Evolutionary conservation across 2,888 invertebrate genomes (phyloP).

Genomic region (Drosophila kanekoi): DNA sequence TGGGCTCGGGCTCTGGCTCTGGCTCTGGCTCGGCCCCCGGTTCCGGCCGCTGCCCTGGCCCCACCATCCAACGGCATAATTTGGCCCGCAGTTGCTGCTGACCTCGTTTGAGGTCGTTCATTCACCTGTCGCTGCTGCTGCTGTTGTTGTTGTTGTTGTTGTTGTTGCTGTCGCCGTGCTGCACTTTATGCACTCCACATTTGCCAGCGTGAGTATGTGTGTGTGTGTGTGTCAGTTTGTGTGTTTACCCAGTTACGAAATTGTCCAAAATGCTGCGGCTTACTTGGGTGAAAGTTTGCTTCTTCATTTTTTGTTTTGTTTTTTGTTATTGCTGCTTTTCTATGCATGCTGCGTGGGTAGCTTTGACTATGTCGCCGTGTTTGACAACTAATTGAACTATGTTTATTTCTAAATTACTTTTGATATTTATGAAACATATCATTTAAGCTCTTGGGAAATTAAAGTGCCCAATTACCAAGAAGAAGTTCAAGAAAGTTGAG

Average conservation of each 20-base stretch:
- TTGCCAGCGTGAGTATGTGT: conserved; percentile 55
- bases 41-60: conserved; percentile 21
- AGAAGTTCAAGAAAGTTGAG: no score
- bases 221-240: conserved; percentile 30
- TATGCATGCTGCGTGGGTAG: conserved; percentile 9
- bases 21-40: conserved; percentile 1
- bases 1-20: conserved; percentile 47
- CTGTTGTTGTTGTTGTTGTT: conserved; percentile 9
- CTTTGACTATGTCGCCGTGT: conserved; percentile 1
- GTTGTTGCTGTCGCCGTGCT: conserved; percentile 46
- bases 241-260: conserved; percentile 80
- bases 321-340: conserved; percentile 21
- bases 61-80: conserved; percentile 57
- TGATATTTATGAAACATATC: neutral
- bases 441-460: no score
- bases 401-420: neutral
- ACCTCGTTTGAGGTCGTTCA: conserved; percentile 83
- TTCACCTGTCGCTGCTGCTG: conserved; percentile 74
- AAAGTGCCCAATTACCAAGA: no score
- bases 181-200: conserved; percentile 78
- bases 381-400: neutral
- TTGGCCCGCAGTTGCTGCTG: conserved; percentile 64
- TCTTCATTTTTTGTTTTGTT: conserved; percentile 18
- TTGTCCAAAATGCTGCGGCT: conserved; percentile 80
- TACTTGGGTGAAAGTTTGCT: conserved; percentile 76